These are phyloP conservation scores for Pelmatolapia mariae DNA, from an alignment of 2,113 vertebrate genomes.

Conservation along the genomic window DNA sequence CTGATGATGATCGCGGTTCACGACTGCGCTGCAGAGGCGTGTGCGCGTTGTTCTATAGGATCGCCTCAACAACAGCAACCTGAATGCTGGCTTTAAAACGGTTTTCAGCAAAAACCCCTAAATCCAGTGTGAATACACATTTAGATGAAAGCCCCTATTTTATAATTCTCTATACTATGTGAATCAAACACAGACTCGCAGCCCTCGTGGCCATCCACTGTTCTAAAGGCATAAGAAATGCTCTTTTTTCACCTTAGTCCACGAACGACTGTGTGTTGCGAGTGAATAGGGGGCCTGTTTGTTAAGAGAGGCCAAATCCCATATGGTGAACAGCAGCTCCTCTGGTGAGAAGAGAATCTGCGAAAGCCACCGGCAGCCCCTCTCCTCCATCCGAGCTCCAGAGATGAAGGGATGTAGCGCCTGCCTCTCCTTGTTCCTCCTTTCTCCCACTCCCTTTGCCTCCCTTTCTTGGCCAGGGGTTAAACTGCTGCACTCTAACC, in stretches of 20 bases:
- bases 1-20: neutral
- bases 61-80: slow-evolving; percentile 36
- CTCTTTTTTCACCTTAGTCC: slow-evolving; percentile 63
- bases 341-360: slow-evolving; percentile 65
- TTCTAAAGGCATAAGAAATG: slow-evolving; percentile 65
- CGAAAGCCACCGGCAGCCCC: slow-evolving; percentile 68
- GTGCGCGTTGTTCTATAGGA: slow-evolving; percentile 24
- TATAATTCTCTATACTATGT: slow-evolving; percentile 64
- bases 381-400: slow-evolving; percentile 65
- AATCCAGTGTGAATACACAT: slow-evolving; percentile 69
- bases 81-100: slow-evolving; percentile 38
- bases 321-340: slow-evolving; percentile 70
- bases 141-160: slow-evolving; percentile 65
- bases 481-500: slow-evolving; percentile 96
- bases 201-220: slow-evolving; percentile 62
- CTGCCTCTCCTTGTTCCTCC: slow-evolving; percentile 71
- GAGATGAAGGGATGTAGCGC: slow-evolving; percentile 73
- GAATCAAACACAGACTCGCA: slow-evolving; percentile 65
- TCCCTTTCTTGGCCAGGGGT: slow-evolving; percentile 85
- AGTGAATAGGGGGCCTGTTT: slow-evolving; percentile 69
- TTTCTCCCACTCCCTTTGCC: slow-evolving; percentile 53
- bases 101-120: slow-evolving; percentile 42
- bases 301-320: slow-evolving; percentile 71
- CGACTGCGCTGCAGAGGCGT: neutral
- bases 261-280: slow-evolving; percentile 49